Percentiles rank a stretch among this genome's conserved stretches.
Evolutionary conservation across 2,113 vertebrate genomes (phyloP).

Genomic region (Archilochus colubris): DNA sequence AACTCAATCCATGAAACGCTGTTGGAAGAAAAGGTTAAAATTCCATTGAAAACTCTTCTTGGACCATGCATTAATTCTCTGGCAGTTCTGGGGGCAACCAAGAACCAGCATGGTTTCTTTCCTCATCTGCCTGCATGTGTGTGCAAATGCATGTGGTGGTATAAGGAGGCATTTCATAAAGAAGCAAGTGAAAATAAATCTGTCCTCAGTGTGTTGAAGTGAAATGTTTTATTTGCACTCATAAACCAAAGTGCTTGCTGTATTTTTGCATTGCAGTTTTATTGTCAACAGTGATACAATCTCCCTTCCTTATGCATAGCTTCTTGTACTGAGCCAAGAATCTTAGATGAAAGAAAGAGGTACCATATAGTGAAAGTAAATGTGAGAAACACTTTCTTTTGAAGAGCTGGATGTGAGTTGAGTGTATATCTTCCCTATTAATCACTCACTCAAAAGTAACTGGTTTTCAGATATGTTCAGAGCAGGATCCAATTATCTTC

Average conservation of each 20-base stretch:
- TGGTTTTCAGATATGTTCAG: neutral
- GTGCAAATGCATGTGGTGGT: neutral
- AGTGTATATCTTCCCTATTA: neutral
- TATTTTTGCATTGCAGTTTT: constrained; percentile 67
- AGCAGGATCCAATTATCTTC: neutral
- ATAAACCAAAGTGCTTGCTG: constrained; percentile 63
- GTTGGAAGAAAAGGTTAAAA: constrained; percentile 72
- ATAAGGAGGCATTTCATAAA: constrained; percentile 40
- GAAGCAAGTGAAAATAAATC: constrained; percentile 58
- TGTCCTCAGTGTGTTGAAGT: constrained; percentile 45
- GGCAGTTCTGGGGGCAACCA: constrained; percentile 50
- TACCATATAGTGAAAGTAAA: constrained; percentile 17
- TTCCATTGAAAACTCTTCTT: constrained; percentile 58
- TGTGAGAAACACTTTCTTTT: neutral
- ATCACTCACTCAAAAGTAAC: neutral
- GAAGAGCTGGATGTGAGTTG: neutral
- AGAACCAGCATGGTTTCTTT: constrained; percentile 38
- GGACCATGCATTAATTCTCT: constrained; percentile 64
- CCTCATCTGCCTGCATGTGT: constrained; percentile 24
- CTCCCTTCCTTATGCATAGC: constrained; percentile 16
- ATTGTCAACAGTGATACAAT: constrained; percentile 50
- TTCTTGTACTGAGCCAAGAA: neutral
- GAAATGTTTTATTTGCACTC: constrained; percentile 59
- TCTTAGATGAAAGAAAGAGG: constrained; percentile 7
- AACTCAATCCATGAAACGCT: constrained; percentile 37